phyloP scores from a whole-genome alignment of 1,140 invertebrate species.

The Battus philenor region DNA sequence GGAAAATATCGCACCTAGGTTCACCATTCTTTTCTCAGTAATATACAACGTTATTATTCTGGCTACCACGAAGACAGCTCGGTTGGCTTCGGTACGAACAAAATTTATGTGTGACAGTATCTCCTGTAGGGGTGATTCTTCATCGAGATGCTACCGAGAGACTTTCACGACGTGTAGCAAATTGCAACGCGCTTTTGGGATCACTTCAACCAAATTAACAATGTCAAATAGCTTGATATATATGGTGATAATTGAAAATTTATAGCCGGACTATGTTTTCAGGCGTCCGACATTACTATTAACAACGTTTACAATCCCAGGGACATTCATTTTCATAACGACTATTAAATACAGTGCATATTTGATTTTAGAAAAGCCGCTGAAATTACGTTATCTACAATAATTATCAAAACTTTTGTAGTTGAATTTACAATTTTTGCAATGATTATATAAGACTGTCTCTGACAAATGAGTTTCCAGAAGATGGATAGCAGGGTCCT shows the following conservation, averaged over 20 bases:
- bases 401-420: too few species aligned
- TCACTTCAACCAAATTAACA: constrained; percentile 8
- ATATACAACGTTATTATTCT: constrained; percentile 10
- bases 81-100: constrained; percentile 20
- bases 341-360: too few species aligned
- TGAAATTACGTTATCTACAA: too few species aligned
- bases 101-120: constrained; percentile 25
- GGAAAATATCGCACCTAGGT: constrained; percentile 10
- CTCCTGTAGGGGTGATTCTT: constrained; percentile 24
- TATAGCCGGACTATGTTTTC: background rate
- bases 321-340: too few species aligned
- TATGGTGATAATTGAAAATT: constrained; percentile 1
- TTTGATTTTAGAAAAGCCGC: too few species aligned
- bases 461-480: too few species aligned
- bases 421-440: too few species aligned
- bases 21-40: constrained; percentile 19
- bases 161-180: constrained; percentile 8
- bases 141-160: constrained; percentile 17
- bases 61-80: constrained; percentile 20
- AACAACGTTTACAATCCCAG: too few species aligned
- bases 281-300: too few species aligned
- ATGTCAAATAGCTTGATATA: constrained; percentile 7
- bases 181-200: constrained; percentile 16
- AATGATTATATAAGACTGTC: too few species aligned
- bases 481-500: too few species aligned